A percentile compares a stretch with the other conserved stretches of the same genome.
phyloP scores from a whole-genome alignment of 2,888 invertebrate genomes.

The Erebia aethiops region DNA sequence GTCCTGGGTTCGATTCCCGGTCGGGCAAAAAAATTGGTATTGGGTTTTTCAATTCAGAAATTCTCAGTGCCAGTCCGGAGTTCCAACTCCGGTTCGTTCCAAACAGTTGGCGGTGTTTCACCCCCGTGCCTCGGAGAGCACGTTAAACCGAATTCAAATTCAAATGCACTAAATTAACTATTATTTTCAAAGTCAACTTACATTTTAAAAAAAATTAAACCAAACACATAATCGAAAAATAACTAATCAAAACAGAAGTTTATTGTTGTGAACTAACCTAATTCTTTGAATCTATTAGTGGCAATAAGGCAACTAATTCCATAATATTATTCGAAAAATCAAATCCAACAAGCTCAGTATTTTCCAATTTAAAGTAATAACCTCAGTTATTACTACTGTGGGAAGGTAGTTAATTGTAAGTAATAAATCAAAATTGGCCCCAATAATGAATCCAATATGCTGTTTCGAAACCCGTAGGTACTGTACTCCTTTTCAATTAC shows the following conservation, averaged over 20 bases:
- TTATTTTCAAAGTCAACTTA: too few species aligned
- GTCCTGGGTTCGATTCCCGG: too few species aligned
- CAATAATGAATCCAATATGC: constrained; percentile 26
- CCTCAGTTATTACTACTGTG: constrained; percentile 17
- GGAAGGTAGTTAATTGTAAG: constrained; percentile 33
- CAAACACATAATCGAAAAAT: background rate
- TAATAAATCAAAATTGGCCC: constrained; percentile 36
- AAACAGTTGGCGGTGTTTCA: too few species aligned
- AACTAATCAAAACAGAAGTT: background rate
- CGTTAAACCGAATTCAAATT: too few species aligned
- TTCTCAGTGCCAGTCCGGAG: too few species aligned
- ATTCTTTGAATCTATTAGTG: background rate
- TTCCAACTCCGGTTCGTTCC: too few species aligned
- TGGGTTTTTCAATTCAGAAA: too few species aligned
- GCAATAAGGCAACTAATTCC: background rate
- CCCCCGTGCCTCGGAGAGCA: too few species aligned
- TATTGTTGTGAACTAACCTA: background rate
- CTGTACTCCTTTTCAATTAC: constrained; percentile 29
- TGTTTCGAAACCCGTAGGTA: constrained; percentile 20
- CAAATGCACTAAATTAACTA: too few species aligned
- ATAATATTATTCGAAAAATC: constrained; percentile 13
- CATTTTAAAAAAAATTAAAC: too few species aligned
- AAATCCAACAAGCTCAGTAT: constrained; percentile 16
- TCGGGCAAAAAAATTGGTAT: too few species aligned
- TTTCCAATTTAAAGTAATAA: constrained; percentile 32